These are phyloP conservation scores for Gymnothorax javanicus DNA, from an alignment of 2,797 vertebrate genomes.

Conservation along the genomic window DNA sequence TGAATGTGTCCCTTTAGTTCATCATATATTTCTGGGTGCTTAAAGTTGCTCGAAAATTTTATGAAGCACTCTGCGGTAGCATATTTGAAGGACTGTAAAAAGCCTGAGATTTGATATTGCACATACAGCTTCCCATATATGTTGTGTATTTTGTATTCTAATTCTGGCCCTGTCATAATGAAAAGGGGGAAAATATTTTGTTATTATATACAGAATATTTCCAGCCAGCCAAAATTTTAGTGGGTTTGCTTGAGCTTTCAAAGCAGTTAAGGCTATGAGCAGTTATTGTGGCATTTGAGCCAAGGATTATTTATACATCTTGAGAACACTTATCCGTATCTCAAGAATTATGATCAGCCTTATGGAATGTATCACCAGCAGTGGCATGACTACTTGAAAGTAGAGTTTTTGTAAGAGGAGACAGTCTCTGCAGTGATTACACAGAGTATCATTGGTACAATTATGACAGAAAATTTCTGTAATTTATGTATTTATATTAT, in stretches of 20 bases:
- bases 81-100: too few species aligned
- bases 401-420: not conserved
- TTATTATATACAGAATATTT: too few species aligned
- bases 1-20: too few species aligned
- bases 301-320: conserved; percentile 50
- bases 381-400: conserved; percentile 32
- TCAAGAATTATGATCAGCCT: conserved; percentile 61
- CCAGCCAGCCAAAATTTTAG: too few species aligned
- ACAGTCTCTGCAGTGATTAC: not conserved
- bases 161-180: too few species aligned
- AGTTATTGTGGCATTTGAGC: conserved; percentile 33
- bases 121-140: too few species aligned
- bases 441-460: not conserved
- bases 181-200: too few species aligned
- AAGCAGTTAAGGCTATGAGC: conserved; percentile 22
- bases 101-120: too few species aligned
- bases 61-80: too few species aligned
- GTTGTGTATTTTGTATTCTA: too few species aligned
- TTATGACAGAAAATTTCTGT: not conserved
- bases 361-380: conserved; percentile 65
- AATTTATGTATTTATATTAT: not conserved
- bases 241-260: not conserved
- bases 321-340: conserved; percentile 55
- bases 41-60: too few species aligned
- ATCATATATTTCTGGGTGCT: too few species aligned